Evolutionary conservation across 2,113 vertebrate genomes (phyloP).

Genomic region (Rhipidura dahli): DNA sequence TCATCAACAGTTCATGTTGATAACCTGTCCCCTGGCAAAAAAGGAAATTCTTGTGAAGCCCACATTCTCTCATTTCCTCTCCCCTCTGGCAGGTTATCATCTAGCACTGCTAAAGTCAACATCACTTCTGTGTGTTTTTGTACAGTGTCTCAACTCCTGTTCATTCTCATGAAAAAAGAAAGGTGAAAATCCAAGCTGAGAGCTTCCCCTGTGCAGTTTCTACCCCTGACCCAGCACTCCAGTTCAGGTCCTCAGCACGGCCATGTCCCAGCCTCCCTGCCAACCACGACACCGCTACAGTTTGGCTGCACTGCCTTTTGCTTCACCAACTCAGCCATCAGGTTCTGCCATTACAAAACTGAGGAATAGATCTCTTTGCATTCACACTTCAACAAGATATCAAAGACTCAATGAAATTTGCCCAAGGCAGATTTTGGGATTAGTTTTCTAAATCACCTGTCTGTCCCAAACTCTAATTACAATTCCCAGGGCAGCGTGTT

Average conservation of each 20-base stretch:
- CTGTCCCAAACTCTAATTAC: background rate
- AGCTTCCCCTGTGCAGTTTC: background rate
- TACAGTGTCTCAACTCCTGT: background rate
- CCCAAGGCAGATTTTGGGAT: background rate
- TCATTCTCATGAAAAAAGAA: background rate
- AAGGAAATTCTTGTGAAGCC: background rate
- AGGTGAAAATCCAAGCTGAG: background rate
- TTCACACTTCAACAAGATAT: background rate
- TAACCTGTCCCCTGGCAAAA: background rate
- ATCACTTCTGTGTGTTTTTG: fast-evolving
- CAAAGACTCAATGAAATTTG: background rate
- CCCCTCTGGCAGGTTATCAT: background rate
- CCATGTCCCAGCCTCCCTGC: background rate
- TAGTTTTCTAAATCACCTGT: background rate
- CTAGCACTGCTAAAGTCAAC: background rate
- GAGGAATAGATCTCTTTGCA: background rate
- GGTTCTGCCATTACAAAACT: background rate
- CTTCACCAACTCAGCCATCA: background rate
- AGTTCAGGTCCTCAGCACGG: background rate
- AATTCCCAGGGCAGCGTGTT: background rate
- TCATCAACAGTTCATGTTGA: background rate
- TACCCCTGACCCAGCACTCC: fast-evolving
- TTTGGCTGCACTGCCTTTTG: background rate
- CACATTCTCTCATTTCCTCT: background rate
- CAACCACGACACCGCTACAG: fast-evolving